Evolutionary conservation across 2,113 vertebrate species (phyloP).

Genomic region (Dasyurus viverrinus): DNA sequence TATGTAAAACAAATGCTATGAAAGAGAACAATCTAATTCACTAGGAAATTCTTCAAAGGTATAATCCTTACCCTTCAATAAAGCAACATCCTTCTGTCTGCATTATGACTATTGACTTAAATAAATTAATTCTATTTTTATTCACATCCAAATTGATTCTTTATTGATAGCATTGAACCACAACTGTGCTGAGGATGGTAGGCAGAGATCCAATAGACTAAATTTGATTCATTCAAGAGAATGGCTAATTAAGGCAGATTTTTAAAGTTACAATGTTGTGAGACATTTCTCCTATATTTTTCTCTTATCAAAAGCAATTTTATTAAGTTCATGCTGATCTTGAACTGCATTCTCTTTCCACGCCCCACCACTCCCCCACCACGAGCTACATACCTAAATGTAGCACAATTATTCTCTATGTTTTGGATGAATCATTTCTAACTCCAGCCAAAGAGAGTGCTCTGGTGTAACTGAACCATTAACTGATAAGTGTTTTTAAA

Average conservation of each 20-base stretch:
- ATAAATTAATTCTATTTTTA: neutral
- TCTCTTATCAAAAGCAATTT: fast-evolving
- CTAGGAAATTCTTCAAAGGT: neutral
- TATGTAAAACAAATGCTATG: neutral
- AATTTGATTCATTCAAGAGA: no score
- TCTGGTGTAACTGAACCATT: neutral
- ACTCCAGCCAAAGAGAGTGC: neutral
- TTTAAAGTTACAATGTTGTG: neutral
- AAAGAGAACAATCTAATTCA: neutral
- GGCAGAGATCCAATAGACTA: fast-evolving
- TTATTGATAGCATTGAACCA: neutral
- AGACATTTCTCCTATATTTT: neutral
- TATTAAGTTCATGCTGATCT: neutral
- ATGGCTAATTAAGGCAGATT: neutral
- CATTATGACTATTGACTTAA: neutral
- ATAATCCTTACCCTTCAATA: neutral
- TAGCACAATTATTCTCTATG: fast-evolving
- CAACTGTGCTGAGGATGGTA: neutral
- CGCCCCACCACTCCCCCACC: fast-evolving
- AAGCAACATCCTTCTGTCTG: neutral
- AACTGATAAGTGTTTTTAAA: neutral
- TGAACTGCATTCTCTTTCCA: neutral
- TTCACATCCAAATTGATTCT: neutral
- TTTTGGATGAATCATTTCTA: neutral
- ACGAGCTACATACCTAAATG: neutral